Percentiles rank a stretch among this genome's conserved stretches.
These are phyloP conservation scores for Hetaerina titia DNA, from an alignment of 2,888 invertebrate genomes.

Conservation along the genomic window DNA sequence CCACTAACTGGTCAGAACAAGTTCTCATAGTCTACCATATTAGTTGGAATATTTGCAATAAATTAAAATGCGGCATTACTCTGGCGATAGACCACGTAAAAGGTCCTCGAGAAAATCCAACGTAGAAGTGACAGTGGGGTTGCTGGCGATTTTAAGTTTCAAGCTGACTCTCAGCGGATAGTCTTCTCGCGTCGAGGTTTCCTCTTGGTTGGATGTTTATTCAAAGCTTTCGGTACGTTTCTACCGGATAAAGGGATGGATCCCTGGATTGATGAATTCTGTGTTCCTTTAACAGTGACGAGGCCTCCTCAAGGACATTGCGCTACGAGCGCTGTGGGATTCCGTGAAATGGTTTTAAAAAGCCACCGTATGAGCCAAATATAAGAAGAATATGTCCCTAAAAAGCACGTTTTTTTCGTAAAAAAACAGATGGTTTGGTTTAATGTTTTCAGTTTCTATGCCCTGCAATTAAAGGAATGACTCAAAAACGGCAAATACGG, in stretches of 20 bases:
- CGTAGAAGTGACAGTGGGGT: neutral
- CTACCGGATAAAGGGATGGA: neutral
- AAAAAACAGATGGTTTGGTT: neutral
- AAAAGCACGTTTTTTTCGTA: neutral
- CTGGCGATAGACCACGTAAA: neutral
- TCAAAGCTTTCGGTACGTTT: neutral
- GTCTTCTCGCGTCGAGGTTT: neutral
- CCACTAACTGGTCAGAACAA: neutral
- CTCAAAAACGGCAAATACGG: no score
- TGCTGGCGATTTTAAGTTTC: neutral
- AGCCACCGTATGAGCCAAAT: neutral
- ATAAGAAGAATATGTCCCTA: no score
- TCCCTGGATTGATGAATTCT: constrained; percentile 6
- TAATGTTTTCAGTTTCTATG: no score
- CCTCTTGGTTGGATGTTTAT: neutral
- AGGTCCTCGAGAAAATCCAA: neutral
- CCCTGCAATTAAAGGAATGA: no score
- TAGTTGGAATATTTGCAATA: neutral
- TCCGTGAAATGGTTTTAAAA: neutral
- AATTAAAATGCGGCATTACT: neutral
- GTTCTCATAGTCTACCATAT: neutral
- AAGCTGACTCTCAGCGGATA: neutral
- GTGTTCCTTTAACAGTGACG: neutral
- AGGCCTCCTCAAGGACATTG: neutral
- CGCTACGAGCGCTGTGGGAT: neutral